These are phyloP conservation scores for Candoia aspera DNA, from an alignment of 2,113 vertebrate genomes.

Conservation along the genomic window DNA sequence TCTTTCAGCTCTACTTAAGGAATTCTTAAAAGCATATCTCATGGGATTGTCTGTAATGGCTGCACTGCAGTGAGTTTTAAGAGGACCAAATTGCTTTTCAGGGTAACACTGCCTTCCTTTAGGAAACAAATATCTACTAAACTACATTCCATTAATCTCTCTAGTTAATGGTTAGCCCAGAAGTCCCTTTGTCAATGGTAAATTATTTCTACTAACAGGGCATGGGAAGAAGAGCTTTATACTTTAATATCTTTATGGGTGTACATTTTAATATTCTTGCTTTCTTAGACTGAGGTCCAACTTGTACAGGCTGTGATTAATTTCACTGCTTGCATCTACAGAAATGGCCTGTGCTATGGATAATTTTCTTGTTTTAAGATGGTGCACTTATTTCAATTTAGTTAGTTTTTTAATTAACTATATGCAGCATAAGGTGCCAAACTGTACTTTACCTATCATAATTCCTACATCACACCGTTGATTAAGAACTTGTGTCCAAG, in stretches of 20 bases:
- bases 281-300: slow-evolving; percentile 70
- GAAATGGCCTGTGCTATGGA: slow-evolving; percentile 61
- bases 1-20: slow-evolving; percentile 55
- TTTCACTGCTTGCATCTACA: slow-evolving; percentile 71
- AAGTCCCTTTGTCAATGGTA: slow-evolving; percentile 77
- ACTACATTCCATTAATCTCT: slow-evolving; percentile 81
- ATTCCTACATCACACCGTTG: slow-evolving; percentile 69
- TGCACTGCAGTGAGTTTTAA: slow-evolving; percentile 71
- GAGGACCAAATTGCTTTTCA: slow-evolving; percentile 83
- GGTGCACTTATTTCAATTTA: slow-evolving; percentile 70
- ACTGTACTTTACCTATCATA: slow-evolving; percentile 74
- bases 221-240: slow-evolving; percentile 66
- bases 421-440: slow-evolving; percentile 74
- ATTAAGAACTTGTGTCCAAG: slow-evolving; percentile 71
- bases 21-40: slow-evolving; percentile 53
- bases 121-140: slow-evolving; percentile 76
- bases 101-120: slow-evolving; percentile 81
- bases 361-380: slow-evolving; percentile 66
- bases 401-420: slow-evolving; percentile 60
- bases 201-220: slow-evolving; percentile 81
- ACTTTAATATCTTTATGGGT: slow-evolving; percentile 75
- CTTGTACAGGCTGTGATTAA: slow-evolving; percentile 69
- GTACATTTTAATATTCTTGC: slow-evolving; percentile 77
- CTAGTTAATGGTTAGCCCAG: slow-evolving; percentile 75
- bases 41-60: slow-evolving; percentile 71